A percentile compares a stretch with the other conserved stretches of the same genome.
These are phyloP conservation scores for Anoplius nigerrimus DNA, from an alignment of 2,888 invertebrate genomes.

Conservation along the genomic window DNA sequence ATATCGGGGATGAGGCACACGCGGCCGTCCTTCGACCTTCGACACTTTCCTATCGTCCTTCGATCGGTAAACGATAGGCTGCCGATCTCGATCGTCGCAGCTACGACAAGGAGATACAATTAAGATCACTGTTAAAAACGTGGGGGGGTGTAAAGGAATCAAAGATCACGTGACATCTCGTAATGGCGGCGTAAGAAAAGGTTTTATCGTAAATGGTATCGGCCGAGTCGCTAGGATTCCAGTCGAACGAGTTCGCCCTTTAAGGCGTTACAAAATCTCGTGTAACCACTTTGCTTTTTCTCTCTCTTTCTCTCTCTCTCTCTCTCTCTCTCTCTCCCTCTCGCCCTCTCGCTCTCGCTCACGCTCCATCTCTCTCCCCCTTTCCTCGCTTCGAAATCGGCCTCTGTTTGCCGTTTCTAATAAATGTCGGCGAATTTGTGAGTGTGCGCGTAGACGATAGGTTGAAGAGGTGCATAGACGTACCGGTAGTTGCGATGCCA, in stretches of 20 bases:
- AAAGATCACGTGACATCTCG: background rate
- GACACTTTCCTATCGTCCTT: no score
- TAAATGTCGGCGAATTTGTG: background rate
- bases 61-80: no score
- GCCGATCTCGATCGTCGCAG: no score
- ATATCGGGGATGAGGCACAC: no score
- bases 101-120: background rate
- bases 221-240: background rate
- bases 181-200: no score
- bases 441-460: background rate
- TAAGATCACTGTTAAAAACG: background rate
- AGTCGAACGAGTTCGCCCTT: constrained; percentile 56
- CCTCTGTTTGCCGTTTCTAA: constrained; percentile 20
- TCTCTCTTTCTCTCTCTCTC: constrained; percentile 28
- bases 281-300: constrained; percentile 51
- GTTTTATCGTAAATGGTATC: no score
- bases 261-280: constrained; percentile 69
- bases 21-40: no score
- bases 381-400: no score
- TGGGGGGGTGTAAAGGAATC: background rate
- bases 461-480: no score
- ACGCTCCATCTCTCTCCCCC: background rate
- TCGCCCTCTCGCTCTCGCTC: background rate
- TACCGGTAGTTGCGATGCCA: no score
- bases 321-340: constrained; percentile 16